These are phyloP conservation scores for Phalanger gymnotis DNA, from an alignment of 2,797 vertebrate genomes.

Conservation along the genomic window DNA sequence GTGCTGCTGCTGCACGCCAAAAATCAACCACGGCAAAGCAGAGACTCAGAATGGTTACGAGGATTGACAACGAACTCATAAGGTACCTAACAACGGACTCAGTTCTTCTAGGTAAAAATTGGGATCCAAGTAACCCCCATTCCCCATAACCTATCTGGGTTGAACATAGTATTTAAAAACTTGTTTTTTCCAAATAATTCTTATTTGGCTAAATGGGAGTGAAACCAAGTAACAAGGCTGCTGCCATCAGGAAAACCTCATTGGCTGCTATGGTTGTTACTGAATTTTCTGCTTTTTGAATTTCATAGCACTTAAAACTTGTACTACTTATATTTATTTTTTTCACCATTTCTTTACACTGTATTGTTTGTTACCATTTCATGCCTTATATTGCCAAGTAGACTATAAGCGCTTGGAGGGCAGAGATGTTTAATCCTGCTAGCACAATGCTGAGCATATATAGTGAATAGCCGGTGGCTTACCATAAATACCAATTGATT, in stretches of 20 bases:
- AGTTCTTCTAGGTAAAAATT: constrained; percentile 69
- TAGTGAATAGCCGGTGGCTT: not conserved
- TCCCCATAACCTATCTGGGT: constrained; percentile 11
- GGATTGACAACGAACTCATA: constrained; percentile 53
- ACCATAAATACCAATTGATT: not conserved
- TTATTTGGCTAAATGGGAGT: not conserved
- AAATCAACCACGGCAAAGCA: constrained; percentile 78
- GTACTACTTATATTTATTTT: not conserved
- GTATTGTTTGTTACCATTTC: not conserved
- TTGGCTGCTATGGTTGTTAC: not conserved
- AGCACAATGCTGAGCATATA: not conserved
- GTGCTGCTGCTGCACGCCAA: constrained; percentile 80
- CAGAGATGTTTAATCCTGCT: not conserved
- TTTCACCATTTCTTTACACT: not conserved
- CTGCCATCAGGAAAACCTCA: not conserved
- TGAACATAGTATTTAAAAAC: not conserved
- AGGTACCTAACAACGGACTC: constrained; percentile 76
- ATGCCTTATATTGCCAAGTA: not conserved
- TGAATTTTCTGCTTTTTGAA: not conserved
- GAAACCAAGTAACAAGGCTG: not conserved
- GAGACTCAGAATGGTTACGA: constrained; percentile 43
- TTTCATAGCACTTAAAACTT: not conserved
- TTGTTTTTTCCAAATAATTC: not conserved
- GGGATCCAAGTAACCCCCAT: constrained; percentile 50
- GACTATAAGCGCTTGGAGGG: not conserved